Evolutionary conservation across 1,140 invertebrate species (phyloP).

Genomic region (Portunus trituberculatus): DNA sequence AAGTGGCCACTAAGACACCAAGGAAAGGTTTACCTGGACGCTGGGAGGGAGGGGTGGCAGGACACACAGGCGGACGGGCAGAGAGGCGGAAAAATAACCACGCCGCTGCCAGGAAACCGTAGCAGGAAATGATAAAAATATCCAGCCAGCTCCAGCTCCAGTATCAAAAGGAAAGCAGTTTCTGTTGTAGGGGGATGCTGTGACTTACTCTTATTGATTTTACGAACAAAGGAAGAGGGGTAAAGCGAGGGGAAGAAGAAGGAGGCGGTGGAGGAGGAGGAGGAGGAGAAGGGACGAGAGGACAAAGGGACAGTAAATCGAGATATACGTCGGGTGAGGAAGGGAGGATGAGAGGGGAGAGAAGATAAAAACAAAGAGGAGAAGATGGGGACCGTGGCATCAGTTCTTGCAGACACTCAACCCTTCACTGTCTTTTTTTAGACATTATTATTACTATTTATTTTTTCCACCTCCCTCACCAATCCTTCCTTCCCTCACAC

Average conservation of each 20-base stretch:
- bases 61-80: background rate
- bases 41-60: background rate
- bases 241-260: background rate
- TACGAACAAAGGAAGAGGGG: conserved; percentile 10
- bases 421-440: background rate
- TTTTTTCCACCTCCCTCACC: background rate
- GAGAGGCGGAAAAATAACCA: background rate
- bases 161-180: background rate
- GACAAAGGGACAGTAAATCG: conserved; percentile 21
- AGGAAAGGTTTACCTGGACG: background rate
- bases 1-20: background rate
- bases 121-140: background rate
- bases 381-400: background rate
- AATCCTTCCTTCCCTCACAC: background rate
- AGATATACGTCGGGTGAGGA: conserved; percentile 20
- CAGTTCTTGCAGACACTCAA: conserved; percentile 8
- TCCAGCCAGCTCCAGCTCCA: background rate
- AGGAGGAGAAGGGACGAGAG: background rate
- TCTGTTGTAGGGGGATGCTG: background rate
- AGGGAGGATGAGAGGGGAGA: conserved; percentile 18
- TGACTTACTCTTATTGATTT: conserved; percentile 14
- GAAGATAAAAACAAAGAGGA: background rate
- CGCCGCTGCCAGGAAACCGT: no score
- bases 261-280: background rate
- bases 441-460: background rate